Evolutionary conservation across 2,888 invertebrate species (phyloP).

Genomic region (Nematopogon swammerdamellus): DNA sequence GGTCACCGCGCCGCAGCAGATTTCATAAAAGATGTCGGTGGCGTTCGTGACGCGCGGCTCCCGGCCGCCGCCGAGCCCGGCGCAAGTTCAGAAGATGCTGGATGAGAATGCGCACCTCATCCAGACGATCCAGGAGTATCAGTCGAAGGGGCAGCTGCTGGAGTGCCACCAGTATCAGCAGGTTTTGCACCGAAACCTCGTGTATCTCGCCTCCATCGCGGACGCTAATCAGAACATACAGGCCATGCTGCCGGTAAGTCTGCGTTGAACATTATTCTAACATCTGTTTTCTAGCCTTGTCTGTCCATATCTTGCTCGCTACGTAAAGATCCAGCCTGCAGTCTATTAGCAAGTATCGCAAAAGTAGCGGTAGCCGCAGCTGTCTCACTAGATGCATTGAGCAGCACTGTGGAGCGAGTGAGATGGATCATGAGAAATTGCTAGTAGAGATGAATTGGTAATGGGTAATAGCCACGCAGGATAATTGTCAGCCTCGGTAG

Average conservation of each 20-base stretch:
- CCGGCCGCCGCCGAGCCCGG: constrained; percentile 74
- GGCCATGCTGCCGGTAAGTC: constrained; percentile 80
- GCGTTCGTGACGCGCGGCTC: constrained; percentile 71
- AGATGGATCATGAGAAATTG: no score
- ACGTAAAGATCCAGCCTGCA: no score
- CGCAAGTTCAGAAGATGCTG: constrained; percentile 91
- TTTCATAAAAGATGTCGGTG: constrained; percentile 58
- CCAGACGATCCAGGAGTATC: constrained; percentile 95
- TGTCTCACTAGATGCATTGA: no score
- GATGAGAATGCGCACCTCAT: constrained; percentile 97
- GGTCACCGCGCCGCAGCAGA: no score
- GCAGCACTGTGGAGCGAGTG: no score
- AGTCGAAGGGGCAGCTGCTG: constrained; percentile 89
- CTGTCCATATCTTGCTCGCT: no score
- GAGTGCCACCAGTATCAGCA: constrained; percentile 95
- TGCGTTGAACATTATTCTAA: neutral
- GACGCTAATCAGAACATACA: constrained; percentile 94
- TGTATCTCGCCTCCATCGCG: constrained; percentile 94
- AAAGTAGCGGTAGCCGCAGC: no score
- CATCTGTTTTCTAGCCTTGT: no score
- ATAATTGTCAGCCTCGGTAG: no score
- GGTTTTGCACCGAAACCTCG: constrained; percentile 90
- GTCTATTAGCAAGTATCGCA: no score
- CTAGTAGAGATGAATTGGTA: no score
- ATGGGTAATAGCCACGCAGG: no score